Conservation (phyloP, 2,888 invertebrate genomes). For the Lamellibrachia satsuma region DNA sequence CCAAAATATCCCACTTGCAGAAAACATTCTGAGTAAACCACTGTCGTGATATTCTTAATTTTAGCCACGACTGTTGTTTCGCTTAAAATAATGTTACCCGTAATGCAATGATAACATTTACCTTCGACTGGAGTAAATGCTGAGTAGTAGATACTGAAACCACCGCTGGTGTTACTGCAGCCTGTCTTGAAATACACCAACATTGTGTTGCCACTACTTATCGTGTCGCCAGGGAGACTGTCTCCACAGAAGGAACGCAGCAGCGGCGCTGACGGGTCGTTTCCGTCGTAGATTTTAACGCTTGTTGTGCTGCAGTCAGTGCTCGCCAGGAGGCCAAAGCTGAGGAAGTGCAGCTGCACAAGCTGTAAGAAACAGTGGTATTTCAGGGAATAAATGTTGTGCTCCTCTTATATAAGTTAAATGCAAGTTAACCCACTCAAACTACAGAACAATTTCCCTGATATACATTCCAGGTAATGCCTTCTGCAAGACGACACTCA, state of each 20-base stretch:
- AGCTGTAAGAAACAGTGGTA: not conserved
- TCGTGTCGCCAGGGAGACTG: not conserved
- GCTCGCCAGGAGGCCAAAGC: not conserved
- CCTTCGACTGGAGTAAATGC: not conserved
- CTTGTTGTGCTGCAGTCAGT: not conserved
- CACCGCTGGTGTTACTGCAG: not conserved
- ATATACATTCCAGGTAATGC: no score
- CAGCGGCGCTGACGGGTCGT: not conserved
- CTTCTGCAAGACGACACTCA: no score
- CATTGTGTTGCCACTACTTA: not conserved
- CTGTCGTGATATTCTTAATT: no score
- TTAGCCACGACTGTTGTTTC: no score
- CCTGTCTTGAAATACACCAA: not conserved
- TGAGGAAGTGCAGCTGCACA: not conserved
- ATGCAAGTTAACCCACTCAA: no score
- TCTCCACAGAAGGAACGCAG: not conserved
- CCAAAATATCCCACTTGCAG: no score
- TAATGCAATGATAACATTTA: not conserved
- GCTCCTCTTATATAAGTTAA: no score
- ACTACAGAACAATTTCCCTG: no score
- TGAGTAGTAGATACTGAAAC: not conserved
- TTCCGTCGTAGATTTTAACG: not conserved
- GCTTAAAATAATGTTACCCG: no score
- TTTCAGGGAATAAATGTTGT: no score
- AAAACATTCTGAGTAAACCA: no score